phyloP scores from a whole-genome alignment of 2,888 invertebrate genomes.

The Scotopteryx bipunctaria region DNA sequence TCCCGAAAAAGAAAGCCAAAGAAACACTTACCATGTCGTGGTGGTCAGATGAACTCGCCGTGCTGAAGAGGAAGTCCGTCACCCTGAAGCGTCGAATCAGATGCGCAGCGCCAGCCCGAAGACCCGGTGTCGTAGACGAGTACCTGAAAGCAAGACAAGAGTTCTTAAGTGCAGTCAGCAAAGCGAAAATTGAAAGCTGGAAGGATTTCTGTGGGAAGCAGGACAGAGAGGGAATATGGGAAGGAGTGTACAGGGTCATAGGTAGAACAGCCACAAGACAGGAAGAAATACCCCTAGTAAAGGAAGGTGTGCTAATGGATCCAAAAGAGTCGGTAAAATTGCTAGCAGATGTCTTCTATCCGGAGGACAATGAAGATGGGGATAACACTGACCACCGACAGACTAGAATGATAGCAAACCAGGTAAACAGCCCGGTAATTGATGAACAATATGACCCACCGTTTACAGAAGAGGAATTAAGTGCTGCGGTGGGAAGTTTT shows the following conservation, averaged over 20 bases:
- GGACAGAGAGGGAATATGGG: too few species aligned
- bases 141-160: constrained; percentile 15
- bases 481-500: constrained; percentile 7
- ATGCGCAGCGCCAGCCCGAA: background rate
- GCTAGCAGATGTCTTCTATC: constrained; percentile 21
- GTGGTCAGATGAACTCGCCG: constrained; percentile 9
- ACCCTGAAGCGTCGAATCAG: constrained; percentile 8
- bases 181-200: constrained; percentile 31
- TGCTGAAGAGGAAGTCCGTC: background rate
- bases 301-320: background rate
- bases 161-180: background rate
- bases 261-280: constrained; percentile 5
- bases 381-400: constrained; percentile 17
- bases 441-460: constrained; percentile 22
- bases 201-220: constrained; percentile 28
- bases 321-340: constrained; percentile 7
- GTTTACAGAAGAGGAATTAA: constrained; percentile 27
- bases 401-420: background rate
- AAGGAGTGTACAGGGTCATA: constrained; percentile 22
- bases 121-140: constrained; percentile 7
- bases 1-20: constrained; percentile 9
- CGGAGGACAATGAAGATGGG: background rate
- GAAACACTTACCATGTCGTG: constrained; percentile 22
- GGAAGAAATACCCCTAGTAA: constrained; percentile 4
- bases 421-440: constrained; percentile 14